phyloP scores from a whole-genome alignment of 2,797 vertebrate species.

The Petrocephalus schoutedeni region DNA sequence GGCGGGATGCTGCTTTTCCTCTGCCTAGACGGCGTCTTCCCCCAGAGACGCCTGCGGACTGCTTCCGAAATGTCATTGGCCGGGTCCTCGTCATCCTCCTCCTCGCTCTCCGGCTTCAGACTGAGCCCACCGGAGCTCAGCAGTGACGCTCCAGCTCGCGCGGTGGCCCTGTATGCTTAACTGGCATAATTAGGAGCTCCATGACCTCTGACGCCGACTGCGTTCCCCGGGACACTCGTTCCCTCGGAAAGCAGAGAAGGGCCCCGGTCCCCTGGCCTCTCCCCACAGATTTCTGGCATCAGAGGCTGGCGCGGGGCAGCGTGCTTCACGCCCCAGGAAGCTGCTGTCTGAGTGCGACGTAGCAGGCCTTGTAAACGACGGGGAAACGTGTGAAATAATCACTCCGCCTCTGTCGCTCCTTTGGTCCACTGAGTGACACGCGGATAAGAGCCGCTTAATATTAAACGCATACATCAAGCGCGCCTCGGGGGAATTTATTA shows the following conservation, averaged over 20 bases:
- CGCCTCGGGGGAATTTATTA: constrained; percentile 20
- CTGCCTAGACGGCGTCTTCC: not conserved
- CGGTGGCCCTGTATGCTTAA: not conserved
- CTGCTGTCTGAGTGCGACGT: not conserved
- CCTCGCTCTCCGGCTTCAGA: not conserved
- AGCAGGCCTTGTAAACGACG: not conserved
- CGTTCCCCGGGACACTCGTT: not conserved
- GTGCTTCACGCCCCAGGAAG: not conserved
- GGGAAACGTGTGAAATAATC: not conserved
- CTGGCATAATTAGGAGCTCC: not conserved
- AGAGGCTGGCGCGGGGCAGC: not conserved
- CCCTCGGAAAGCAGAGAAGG: not conserved
- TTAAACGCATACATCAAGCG: constrained; percentile 24
- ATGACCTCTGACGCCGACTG: not conserved
- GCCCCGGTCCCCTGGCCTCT: not conserved
- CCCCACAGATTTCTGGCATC: not conserved
- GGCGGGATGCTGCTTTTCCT: not conserved
- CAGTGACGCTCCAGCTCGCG: not conserved
- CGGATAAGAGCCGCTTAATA: constrained; percentile 15
- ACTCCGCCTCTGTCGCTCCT: constrained; percentile 1
- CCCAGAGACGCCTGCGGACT: not conserved
- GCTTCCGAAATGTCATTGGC: not conserved
- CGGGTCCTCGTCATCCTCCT: not conserved
- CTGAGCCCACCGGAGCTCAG: not conserved
- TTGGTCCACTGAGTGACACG: constrained; percentile 14